Evolutionary conservation across 1,140 invertebrate species (phyloP).

Genomic region (Bombus confusus): DNA sequence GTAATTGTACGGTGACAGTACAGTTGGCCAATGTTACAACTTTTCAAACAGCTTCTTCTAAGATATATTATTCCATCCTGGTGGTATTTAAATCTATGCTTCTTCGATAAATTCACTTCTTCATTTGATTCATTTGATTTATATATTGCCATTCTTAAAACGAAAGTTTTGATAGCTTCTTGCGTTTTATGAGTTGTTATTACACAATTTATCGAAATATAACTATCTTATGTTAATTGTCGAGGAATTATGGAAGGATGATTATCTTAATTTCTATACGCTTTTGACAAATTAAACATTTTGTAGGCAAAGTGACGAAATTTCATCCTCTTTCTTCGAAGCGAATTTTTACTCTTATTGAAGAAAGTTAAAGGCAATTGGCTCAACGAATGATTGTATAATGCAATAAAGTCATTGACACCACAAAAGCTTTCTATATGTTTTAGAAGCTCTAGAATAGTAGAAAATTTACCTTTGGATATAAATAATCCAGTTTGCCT

Average conservation of each 20-base stretch:
- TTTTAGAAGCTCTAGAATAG: background rate
- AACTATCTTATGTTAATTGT: no score
- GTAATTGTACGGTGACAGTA: conserved; percentile 8
- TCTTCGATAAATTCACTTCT: background rate
- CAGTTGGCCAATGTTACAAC: background rate
- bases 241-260: no score
- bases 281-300: background rate
- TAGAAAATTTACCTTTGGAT: background rate
- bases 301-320: background rate
- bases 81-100: background rate
- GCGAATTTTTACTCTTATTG: background rate
- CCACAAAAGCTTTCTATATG: background rate
- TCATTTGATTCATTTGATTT: background rate
- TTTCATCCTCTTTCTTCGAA: background rate
- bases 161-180: background rate
- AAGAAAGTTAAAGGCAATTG: background rate
- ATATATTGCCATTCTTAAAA: background rate
- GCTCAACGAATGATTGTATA: background rate
- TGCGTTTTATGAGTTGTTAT: no score
- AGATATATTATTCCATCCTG: background rate
- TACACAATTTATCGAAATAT: no score
- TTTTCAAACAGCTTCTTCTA: no score
- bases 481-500: background rate
- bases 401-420: background rate
- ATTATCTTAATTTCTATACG: background rate